phyloP scores from a whole-genome alignment of 1,140 invertebrate genomes.

The Octopus sinensis region DNA sequence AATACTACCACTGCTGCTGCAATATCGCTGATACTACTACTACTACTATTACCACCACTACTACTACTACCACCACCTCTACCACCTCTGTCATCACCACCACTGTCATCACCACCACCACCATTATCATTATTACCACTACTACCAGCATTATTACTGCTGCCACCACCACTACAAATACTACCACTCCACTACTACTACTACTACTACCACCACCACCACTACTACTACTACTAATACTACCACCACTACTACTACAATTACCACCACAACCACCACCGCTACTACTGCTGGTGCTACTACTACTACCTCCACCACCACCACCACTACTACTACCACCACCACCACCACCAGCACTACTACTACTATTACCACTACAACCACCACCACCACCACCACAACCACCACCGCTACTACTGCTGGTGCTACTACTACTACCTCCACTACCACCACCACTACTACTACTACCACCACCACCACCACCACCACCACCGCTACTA shows the following conservation, averaged over 20 bases:
- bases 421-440: not conserved
- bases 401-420: not conserved
- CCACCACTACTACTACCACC: not conserved
- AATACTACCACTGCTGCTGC: no score
- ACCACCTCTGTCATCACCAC: not conserved
- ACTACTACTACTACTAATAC: not conserved
- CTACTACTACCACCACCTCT: not conserved
- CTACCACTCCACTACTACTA: not conserved
- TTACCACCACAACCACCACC: not conserved
- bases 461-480: not conserved
- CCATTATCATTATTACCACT: not conserved
- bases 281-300: no score
- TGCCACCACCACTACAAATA: not conserved
- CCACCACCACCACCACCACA: not conserved
- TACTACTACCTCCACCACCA: not conserved
- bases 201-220: not conserved
- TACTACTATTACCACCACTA: not conserved
- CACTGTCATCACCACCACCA: no score
- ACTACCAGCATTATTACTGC: not conserved
- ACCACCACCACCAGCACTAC: not conserved
- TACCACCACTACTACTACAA: not conserved
- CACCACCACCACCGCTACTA: not conserved
- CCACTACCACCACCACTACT: not conserved
- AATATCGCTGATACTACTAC: no score
- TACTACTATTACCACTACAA: not conserved